Conservation (phyloP, 2,113 vertebrate species). For the Xenus cinereus region DNA sequence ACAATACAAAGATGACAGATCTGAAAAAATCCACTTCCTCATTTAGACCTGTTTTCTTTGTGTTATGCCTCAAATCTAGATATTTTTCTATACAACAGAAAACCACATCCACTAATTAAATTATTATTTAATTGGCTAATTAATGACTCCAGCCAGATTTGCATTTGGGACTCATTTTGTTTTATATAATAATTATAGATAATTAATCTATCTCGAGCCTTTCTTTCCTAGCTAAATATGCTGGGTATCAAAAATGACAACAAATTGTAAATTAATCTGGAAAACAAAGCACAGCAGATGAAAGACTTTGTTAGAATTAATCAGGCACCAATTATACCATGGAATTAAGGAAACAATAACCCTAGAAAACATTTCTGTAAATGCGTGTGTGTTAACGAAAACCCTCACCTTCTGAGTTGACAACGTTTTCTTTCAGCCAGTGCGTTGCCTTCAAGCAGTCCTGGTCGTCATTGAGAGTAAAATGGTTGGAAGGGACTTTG, state of each 20-base stretch:
- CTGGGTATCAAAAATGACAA: constrained; percentile 85
- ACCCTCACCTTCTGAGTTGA: constrained; percentile 75
- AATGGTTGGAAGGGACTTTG: constrained; percentile 82
- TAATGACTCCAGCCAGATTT: constrained; percentile 89
- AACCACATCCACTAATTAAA: constrained; percentile 89
- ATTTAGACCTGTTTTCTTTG: constrained; percentile 30
- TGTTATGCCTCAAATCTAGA: constrained; percentile 41
- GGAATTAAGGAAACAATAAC: constrained; percentile 86
- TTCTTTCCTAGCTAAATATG: constrained; percentile 75
- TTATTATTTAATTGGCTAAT: constrained; percentile 91
- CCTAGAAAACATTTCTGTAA: constrained; percentile 60
- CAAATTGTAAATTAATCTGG: constrained; percentile 93
- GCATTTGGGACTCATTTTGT: constrained; percentile 87
- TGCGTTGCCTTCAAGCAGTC: constrained; percentile 67
- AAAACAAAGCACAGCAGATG: constrained; percentile 89
- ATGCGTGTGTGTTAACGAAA: constrained; percentile 28
- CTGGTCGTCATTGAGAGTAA: constrained; percentile 80
- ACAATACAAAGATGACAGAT: constrained; percentile 12
- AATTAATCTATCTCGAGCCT: constrained; percentile 90
- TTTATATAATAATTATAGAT: constrained; percentile 88
- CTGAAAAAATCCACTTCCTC: background rate
- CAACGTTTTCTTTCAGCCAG: constrained; percentile 73
- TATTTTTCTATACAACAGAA: constrained; percentile 70
- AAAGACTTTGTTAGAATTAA: constrained; percentile 94
- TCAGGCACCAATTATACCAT: constrained; percentile 87